A percentile compares a stretch with the other conserved stretches of the same genome.
Conservation (phyloP, 2,113 vertebrate species). For the Calidris pugnax region DNA sequence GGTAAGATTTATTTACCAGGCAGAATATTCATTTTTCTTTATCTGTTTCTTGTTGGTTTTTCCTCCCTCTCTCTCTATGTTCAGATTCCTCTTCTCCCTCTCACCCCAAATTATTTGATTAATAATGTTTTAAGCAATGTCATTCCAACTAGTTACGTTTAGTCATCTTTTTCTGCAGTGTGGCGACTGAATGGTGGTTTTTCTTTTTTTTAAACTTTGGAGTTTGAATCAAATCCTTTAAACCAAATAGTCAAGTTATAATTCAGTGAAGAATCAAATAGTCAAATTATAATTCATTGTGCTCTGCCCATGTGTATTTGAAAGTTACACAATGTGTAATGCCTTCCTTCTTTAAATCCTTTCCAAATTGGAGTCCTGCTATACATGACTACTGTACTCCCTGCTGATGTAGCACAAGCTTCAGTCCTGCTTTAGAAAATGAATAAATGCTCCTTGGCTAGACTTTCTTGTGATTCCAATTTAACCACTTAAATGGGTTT, state of each 20-base stretch:
- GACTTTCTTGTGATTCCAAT: neutral
- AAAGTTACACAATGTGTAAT: neutral
- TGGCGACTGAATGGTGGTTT: neutral
- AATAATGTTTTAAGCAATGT: neutral
- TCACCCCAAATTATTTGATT: neutral
- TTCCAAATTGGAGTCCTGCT: neutral
- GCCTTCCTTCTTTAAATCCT: neutral
- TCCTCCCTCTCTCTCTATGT: fast-evolving
- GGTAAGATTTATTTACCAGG: neutral
- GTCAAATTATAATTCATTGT: neutral
- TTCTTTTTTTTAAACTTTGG: neutral
- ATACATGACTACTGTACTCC: neutral
- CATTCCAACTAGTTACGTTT: neutral
- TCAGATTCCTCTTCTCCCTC: neutral
- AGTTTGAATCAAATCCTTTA: neutral
- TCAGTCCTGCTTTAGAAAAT: neutral
- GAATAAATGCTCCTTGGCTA: neutral
- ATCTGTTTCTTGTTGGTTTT: neutral
- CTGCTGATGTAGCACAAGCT: neutral
- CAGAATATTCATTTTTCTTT: too few relatives aligned
- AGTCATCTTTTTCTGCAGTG: neutral
- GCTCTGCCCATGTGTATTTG: neutral
- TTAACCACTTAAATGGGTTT: neutral
- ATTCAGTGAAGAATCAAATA: neutral
- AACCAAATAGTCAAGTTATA: neutral